Conservation (phyloP, 2,797 vertebrate genomes). For the Enteromius trimaculatus region DNA sequence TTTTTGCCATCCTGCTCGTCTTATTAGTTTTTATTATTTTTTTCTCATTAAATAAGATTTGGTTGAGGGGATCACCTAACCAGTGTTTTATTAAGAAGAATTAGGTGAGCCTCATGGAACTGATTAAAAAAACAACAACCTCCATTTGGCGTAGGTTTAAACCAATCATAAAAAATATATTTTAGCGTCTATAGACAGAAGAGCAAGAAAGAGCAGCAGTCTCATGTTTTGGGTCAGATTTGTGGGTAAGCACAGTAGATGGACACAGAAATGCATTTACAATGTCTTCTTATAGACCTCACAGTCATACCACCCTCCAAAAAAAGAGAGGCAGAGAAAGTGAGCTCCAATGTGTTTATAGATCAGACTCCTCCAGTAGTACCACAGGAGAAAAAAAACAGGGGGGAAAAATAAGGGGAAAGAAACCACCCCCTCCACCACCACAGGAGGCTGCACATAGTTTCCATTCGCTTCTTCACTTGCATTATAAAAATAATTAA, state of each 20-base stretch:
- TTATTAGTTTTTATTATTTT: neutral
- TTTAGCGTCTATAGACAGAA: neutral
- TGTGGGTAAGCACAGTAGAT: conserved; percentile 18
- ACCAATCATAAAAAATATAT: neutral
- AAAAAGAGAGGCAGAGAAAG: conserved; percentile 42
- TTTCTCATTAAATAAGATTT: neutral
- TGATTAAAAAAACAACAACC: too few relatives aligned
- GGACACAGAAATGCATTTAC: conserved; percentile 63
- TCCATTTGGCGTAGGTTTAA: too few relatives aligned
- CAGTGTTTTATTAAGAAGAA: neutral
- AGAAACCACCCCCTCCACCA: conserved; percentile 58
- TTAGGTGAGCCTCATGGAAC: neutral
- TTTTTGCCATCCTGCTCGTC: neutral
- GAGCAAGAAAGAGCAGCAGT: neutral
- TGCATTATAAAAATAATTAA: conserved; percentile 77
- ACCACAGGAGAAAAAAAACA: conserved; percentile 46
- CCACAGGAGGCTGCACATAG: conserved; percentile 70
- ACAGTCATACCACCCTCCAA: conserved; percentile 52
- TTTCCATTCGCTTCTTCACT: conserved; percentile 78
- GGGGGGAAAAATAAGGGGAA: conserved; percentile 27
- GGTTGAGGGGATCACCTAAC: neutral
- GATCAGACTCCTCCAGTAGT: conserved; percentile 60
- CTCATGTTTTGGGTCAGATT: neutral
- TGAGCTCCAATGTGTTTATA: conserved; percentile 65
- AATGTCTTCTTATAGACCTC: conserved; percentile 60